A percentile compares a stretch with the other conserved stretches of the same genome.
Conservation (phyloP, 2,113 vertebrate species). For the Ibidorhyncha struthersii region DNA sequence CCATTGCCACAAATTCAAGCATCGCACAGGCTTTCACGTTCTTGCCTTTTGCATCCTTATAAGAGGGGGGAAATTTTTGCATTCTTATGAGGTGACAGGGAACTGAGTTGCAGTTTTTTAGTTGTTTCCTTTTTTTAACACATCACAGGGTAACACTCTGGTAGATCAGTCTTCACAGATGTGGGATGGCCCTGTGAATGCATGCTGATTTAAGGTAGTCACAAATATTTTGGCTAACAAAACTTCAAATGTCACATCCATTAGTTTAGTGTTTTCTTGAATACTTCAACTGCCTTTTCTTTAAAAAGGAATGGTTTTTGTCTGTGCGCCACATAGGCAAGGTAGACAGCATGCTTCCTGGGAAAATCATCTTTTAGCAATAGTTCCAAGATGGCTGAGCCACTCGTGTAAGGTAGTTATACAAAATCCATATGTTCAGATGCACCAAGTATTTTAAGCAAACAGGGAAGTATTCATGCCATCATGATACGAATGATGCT, state of each 20-base stretch:
- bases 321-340: background rate
- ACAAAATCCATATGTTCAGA: background rate
- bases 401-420: background rate
- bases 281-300: background rate
- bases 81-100: background rate
- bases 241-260: background rate
- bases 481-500: background rate
- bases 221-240: background rate
- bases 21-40: rapidly evolving
- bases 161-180: background rate
- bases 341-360: background rate
- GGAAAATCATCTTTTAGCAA: background rate
- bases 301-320: background rate
- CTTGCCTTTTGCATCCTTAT: background rate
- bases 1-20: background rate
- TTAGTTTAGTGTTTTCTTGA: background rate
- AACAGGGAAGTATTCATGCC: background rate
- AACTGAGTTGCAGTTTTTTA: background rate
- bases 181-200: background rate
- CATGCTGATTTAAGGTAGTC: background rate
- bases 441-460: background rate
- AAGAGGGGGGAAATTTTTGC: background rate
- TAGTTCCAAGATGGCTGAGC: background rate
- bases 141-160: background rate
- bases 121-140: background rate